Evolutionary conservation across 2,797 vertebrate genomes (phyloP).

Genomic region (Malacoctenus gilli): DNA sequence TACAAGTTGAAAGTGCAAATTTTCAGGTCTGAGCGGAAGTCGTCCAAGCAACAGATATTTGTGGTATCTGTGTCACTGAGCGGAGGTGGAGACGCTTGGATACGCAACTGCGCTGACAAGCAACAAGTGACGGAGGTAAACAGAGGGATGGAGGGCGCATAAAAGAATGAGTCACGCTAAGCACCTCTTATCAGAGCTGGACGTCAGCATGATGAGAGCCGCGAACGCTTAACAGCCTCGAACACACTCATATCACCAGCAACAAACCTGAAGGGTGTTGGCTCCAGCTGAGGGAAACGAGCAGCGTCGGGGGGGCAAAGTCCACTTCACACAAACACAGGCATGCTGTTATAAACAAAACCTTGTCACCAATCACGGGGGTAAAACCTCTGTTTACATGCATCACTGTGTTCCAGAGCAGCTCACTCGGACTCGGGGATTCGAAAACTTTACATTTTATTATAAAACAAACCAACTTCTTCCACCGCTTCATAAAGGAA

Average conservation of each 20-base stretch:
- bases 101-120: slow-evolving; percentile 17
- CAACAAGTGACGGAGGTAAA: slow-evolving; percentile 58
- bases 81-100: slow-evolving; percentile 38
- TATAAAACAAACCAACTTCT: too few species aligned
- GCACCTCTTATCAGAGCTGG: slow-evolving; percentile 64
- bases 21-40: neutral
- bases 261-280: slow-evolving; percentile 36
- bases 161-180: slow-evolving; percentile 67
- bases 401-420: too few species aligned
- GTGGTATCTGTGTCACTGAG: slow-evolving; percentile 30
- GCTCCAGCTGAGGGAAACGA: slow-evolving; percentile 37
- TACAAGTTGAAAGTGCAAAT: neutral
- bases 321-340: slow-evolving; percentile 25
- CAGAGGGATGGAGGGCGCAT: slow-evolving; percentile 44
- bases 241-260: slow-evolving; percentile 38
- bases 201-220: slow-evolving; percentile 51
- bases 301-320: slow-evolving; percentile 35
- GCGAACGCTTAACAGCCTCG: slow-evolving; percentile 41
- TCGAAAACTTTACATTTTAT: too few species aligned
- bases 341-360: too few species aligned
- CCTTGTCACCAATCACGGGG: too few species aligned
- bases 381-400: too few species aligned
- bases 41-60: slow-evolving; percentile 17
- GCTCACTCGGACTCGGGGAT: too few species aligned
- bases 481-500: too few species aligned